Percentiles rank a stretch among this genome's conserved stretches.
phyloP scores from a whole-genome alignment of 2,888 invertebrate species.

The Pristionchus entomophagus region DNA sequence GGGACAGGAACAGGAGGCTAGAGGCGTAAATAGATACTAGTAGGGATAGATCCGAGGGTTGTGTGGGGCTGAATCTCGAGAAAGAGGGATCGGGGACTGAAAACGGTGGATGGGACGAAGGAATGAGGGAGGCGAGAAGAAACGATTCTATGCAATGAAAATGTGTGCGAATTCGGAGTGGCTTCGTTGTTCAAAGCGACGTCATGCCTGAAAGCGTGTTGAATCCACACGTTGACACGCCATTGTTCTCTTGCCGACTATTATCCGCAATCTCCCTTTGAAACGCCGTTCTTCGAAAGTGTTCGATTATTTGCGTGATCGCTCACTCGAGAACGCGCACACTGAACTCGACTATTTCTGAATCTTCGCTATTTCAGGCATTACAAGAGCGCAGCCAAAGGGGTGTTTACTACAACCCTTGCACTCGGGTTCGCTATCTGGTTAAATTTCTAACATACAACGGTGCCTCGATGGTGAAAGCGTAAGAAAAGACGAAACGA shows the following conservation, averaged over 20 bases:
- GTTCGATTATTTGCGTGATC: no score
- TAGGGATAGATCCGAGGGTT: no score
- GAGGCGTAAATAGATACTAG: conserved; percentile 21
- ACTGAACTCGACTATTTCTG: no score
- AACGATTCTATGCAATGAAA: conserved; percentile 2
- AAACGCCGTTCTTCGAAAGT: background rate
- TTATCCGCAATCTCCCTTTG: background rate
- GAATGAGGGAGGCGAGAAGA: background rate
- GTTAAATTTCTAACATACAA: no score
- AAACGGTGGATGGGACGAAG: background rate
- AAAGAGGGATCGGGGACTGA: background rate
- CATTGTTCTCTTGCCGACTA: background rate
- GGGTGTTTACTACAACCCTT: no score
- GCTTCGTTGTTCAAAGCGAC: background rate
- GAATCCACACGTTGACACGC: background rate
- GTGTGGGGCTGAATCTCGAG: no score
- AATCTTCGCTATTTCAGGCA: no score
- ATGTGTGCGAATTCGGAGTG: conserved; percentile 22
- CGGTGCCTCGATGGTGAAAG: no score
- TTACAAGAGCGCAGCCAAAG: no score
- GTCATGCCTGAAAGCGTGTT: background rate
- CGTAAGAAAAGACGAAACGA: no score
- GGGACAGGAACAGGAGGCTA: background rate
- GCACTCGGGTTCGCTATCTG: no score
- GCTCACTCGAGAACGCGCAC: no score